Conservation (phyloP, 2,888 invertebrate genomes). For the Drosophila anceps region DNA sequence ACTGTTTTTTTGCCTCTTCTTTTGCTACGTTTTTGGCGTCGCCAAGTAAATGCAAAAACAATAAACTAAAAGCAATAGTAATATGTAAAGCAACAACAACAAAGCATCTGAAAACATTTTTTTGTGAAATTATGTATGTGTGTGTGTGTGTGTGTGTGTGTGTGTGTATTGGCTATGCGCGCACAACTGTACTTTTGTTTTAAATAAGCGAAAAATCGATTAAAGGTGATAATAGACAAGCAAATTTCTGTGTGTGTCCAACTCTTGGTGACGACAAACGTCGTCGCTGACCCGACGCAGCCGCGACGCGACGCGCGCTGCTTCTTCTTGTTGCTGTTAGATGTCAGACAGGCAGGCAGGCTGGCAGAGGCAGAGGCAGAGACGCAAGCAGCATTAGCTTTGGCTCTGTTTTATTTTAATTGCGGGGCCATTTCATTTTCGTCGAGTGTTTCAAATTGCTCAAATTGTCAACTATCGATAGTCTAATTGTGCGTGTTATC, state of each 20-base stretch:
- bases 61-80: constrained; percentile 80
- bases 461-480: constrained; percentile 27
- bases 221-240: constrained; percentile 83
- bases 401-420: constrained; percentile 35
- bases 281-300: constrained; percentile 55
- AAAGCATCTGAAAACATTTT: constrained; percentile 66
- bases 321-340: constrained; percentile 23
- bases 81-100: constrained; percentile 63
- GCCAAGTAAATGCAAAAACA: constrained; percentile 79
- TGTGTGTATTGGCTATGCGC: constrained; percentile 46
- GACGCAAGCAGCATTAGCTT: constrained; percentile 6
- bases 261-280: constrained; percentile 65
- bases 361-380: constrained; percentile 1
- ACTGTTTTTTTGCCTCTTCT: constrained; percentile 48
- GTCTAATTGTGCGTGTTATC: constrained; percentile 30
- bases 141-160: constrained; percentile 29
- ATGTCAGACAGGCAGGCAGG: constrained; percentile 21
- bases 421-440: constrained; percentile 24
- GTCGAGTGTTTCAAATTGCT: constrained; percentile 29
- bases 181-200: constrained; percentile 82
- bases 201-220: constrained; percentile 82
- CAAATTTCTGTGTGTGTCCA: constrained; percentile 78
- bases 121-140: constrained; percentile 70
- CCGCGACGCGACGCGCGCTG: constrained; percentile 18
- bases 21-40: constrained; percentile 61